Evolutionary conservation across 2,888 invertebrate genomes (phyloP).

Genomic region (Adelognathus sp.): DNA sequence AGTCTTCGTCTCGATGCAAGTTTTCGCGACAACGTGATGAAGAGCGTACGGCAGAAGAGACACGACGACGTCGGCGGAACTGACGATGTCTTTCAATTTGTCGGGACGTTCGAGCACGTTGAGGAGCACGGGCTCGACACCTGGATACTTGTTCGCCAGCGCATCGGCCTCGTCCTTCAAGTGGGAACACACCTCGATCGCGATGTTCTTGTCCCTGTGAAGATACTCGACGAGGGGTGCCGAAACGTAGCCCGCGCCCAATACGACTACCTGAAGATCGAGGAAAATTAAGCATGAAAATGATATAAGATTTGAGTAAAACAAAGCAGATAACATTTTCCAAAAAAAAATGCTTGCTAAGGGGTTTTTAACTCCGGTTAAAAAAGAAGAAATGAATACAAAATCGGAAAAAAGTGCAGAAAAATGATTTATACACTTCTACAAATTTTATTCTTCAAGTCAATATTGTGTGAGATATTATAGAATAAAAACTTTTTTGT

Average conservation of each 20-base stretch:
- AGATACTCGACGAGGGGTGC: conserved; percentile 97
- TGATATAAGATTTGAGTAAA: not conserved
- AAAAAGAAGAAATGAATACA: too few species aligned
- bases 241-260: conserved; percentile 98
- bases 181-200: conserved; percentile 93
- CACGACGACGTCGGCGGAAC: conserved; percentile 89
- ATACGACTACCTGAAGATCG: conserved; percentile 86
- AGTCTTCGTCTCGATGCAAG: conserved; percentile 92
- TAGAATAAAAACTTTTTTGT: too few species aligned
- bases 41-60: conserved; percentile 95
- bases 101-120: conserved; percentile 90
- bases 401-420: too few species aligned
- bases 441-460: too few species aligned
- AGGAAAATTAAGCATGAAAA: not conserved
- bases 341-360: too few species aligned
- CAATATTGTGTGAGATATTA: too few species aligned
- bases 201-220: conserved; percentile 89
- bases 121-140: conserved; percentile 90
- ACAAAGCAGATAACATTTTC: too few species aligned
- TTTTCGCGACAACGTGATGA: conserved; percentile 92
- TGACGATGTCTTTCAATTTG: conserved; percentile 87
- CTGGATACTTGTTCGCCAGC: conserved; percentile 89
- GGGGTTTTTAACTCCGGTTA: too few species aligned
- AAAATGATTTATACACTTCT: too few species aligned
- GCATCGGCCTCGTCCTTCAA: conserved; percentile 94